Conservation (phyloP, 2,113 vertebrate genomes). For the Crotalus horridus region DNA sequence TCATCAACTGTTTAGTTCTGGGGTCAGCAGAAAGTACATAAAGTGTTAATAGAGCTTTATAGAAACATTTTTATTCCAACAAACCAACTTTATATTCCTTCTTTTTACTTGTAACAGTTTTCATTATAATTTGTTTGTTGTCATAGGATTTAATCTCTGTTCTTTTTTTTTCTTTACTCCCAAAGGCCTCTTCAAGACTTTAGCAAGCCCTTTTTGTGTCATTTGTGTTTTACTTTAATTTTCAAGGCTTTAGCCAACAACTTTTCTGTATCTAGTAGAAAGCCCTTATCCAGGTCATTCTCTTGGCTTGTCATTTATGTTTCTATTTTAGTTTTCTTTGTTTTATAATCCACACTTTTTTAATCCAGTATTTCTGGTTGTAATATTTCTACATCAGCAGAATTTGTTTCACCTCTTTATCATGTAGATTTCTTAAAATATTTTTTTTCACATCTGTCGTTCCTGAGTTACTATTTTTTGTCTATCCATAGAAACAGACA, state of each 20-base stretch:
- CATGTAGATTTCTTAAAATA: neutral
- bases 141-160: neutral
- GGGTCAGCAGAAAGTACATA: neutral
- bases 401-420: neutral
- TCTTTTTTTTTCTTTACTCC: neutral
- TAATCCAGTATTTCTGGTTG: neutral
- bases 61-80: neutral
- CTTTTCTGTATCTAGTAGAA: neutral
- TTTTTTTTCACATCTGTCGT: neutral
- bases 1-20: neutral
- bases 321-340: neutral
- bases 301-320: neutral
- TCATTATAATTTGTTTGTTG: neutral
- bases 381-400: neutral
- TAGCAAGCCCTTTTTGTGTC: neutral
- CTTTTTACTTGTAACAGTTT: neutral
- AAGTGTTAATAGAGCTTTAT: neutral
- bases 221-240: neutral
- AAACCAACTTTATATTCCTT: neutral
- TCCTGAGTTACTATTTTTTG: neutral
- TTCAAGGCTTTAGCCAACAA: neutral
- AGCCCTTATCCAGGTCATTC: no score
- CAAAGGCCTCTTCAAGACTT: neutral
- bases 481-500: neutral
- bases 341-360: neutral